These are phyloP conservation scores for Danionella dracula DNA, from an alignment of 2,797 vertebrate species.

Conservation along the genomic window DNA sequence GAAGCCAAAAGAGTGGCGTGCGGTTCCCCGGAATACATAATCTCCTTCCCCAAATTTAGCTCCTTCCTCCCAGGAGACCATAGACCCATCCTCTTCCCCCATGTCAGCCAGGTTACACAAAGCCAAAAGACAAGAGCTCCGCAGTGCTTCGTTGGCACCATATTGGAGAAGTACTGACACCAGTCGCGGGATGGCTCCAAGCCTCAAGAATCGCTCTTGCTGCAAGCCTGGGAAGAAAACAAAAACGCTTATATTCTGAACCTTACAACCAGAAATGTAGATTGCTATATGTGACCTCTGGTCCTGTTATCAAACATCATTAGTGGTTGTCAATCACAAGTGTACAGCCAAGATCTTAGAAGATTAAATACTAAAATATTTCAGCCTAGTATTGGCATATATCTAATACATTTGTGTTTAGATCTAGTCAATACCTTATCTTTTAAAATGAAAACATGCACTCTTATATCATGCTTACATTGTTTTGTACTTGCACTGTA, in stretches of 20 bases:
- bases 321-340: no score
- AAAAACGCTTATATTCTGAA: not conserved
- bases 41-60: constrained; percentile 49
- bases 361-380: no score
- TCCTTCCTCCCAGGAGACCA: constrained; percentile 61
- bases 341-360: no score
- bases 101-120: constrained; percentile 79
- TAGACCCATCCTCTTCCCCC: constrained; percentile 59
- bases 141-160: constrained; percentile 65
- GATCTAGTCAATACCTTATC: no score
- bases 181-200: constrained; percentile 73
- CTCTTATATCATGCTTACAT: no score
- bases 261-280: not conserved
- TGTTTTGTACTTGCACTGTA: no score
- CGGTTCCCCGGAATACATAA: constrained; percentile 55
- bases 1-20: constrained; percentile 53
- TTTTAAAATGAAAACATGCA: no score
- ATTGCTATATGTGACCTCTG: not conserved
- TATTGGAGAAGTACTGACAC: constrained; percentile 72
- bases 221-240: constrained; percentile 61
- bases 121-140: constrained; percentile 73
- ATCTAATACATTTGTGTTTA: no score
- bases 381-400: no score
- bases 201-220: constrained; percentile 73
- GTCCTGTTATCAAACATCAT: no score